These are phyloP conservation scores for Festucalex cinctus DNA, from an alignment of 2,113 vertebrate genomes.

Conservation along the genomic window DNA sequence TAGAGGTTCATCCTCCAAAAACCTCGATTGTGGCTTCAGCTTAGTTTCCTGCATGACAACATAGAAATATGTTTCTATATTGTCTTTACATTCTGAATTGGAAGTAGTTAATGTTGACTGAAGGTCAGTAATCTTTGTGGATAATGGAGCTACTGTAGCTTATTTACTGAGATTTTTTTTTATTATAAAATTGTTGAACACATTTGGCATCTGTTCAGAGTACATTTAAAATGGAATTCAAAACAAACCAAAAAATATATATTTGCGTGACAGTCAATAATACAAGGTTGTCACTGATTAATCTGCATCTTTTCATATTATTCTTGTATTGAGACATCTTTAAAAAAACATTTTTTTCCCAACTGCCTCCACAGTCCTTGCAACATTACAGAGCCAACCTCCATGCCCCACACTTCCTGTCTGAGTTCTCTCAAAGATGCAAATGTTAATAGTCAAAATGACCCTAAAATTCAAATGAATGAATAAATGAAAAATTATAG, in stretches of 20 bases:
- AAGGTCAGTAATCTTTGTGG: not conserved
- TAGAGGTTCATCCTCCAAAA: too few species aligned
- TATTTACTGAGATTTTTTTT: not conserved
- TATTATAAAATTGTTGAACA: not conserved
- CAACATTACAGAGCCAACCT: too few species aligned
- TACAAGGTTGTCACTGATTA: not conserved
- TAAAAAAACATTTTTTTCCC: too few species aligned
- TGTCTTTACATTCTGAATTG: not conserved
- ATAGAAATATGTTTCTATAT: not conserved
- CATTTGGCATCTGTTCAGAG: not conserved
- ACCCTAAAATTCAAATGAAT: too few species aligned
- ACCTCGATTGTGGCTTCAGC: not conserved
- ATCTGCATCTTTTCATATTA: not conserved
- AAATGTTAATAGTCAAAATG: not conserved
- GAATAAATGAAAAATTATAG: too few species aligned
- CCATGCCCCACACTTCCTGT: too few species aligned
- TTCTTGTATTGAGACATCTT: too few species aligned
- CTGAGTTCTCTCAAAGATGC: too few species aligned
- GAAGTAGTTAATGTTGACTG: not conserved
- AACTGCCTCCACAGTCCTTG: too few species aligned
- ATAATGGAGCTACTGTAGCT: not conserved
- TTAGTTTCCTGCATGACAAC: not conserved
- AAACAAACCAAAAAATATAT: not conserved
- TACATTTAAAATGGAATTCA: not conserved
- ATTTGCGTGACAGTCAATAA: not conserved